Conservation (phyloP, 2,888 invertebrate species). For the Parelbella ahira region DNA sequence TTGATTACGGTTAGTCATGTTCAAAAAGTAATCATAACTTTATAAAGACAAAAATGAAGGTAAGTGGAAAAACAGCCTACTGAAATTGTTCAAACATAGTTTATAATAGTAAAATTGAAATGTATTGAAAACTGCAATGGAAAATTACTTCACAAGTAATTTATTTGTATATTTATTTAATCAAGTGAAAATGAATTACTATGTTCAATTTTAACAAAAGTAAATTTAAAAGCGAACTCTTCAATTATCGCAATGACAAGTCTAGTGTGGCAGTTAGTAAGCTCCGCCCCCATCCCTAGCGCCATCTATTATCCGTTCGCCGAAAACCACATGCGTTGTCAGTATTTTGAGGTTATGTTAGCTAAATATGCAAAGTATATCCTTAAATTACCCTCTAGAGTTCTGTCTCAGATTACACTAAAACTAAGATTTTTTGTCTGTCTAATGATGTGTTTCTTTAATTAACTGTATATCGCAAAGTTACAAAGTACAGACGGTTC, state of each 20-base stretch:
- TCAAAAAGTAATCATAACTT: too few species aligned
- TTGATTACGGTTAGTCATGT: too few species aligned
- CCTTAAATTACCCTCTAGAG: background rate
- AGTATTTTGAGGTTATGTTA: constrained; percentile 52
- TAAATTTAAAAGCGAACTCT: background rate
- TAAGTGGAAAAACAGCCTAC: too few species aligned
- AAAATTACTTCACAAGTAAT: background rate
- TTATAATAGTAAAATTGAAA: too few species aligned
- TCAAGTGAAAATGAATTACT: constrained; percentile 3
- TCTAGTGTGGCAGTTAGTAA: constrained; percentile 43
- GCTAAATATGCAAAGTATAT: constrained; percentile 14
- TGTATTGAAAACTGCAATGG: background rate
- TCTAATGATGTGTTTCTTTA: constrained; percentile 17
- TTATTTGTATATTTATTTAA: constrained; percentile 4
- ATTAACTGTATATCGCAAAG: too few species aligned
- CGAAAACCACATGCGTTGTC: constrained; percentile 32
- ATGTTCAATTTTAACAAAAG: constrained; percentile 1
- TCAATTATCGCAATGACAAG: constrained; percentile 25
- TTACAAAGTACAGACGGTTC: constrained; percentile 35
- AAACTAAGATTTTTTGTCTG: constrained; percentile 17
- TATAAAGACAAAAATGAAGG: too few species aligned
- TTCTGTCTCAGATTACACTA: background rate
- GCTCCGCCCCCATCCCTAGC: constrained; percentile 45
- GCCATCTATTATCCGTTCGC: constrained; percentile 45
- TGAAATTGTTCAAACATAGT: too few species aligned